Evolutionary conservation across 2,888 invertebrate species (phyloP), one percentile per base, ranked within the genome.

Genomic region (Aproaerema taeniolella): DNA sequence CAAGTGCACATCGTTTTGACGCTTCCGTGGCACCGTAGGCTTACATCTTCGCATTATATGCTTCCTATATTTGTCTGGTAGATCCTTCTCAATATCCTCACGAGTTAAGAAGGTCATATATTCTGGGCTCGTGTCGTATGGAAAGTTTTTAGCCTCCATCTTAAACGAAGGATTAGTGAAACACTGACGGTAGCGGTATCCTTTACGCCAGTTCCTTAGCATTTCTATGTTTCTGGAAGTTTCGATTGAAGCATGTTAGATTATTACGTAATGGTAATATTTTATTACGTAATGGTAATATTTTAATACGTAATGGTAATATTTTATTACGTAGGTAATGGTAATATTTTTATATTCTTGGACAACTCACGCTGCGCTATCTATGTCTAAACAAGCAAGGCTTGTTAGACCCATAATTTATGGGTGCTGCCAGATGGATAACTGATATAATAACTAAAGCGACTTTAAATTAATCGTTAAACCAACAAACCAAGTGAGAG

Each of bases 71-170:
- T 85, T 83, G 41, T 87, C 80, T 0, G 87, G 86, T 2, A 86
- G 58, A 49, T 88, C 87, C 45, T 78, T 82, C 50, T 86, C 74
- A 11, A 83, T 68, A 34, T 85, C 82, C 16, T 82, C 75, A 46
- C 90, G 65, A 0, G 79, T 83, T 8, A 89, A 61, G 6, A 89
- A 65, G 12, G 74, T 77, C 61, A 88, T 81, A 52, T 85, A 89
- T n/a, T 89, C 87, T 0, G 88, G 74, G 49, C 87, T 80, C 0
- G 88, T 89, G 46, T 88, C 91, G 57, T 87, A 91, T 2, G 89
- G 88, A n/a, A 65, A 67, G 28, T 61, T 48, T 3, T 67, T 61
- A 0, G 68, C 52, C 2, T 62, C 57, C 31, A 72, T 43, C 48
- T 62, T 66, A n/a, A n/a, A n/a, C n/a, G 50, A 68, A 76, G 0